phyloP scores from a whole-genome alignment of 2,113 vertebrate genomes.

The Sinocyclocheilus anshuiensis region DNA sequence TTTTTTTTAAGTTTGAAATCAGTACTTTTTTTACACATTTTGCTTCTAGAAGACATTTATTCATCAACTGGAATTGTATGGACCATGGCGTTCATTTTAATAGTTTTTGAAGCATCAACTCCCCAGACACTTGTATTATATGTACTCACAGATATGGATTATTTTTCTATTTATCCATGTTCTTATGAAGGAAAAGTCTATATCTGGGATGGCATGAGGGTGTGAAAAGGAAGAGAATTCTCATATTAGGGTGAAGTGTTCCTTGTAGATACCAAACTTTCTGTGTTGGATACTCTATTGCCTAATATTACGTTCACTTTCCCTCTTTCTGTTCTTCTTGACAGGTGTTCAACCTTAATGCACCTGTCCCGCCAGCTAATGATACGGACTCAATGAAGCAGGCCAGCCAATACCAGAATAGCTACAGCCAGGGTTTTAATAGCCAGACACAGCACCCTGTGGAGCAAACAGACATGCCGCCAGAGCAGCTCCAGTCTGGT shows the following conservation, averaged over 20 bases:
- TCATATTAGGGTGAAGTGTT: background rate
- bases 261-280: background rate
- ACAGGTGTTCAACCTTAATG: slow-evolving; percentile 98
- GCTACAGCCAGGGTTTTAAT: slow-evolving; percentile 91
- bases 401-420: slow-evolving; percentile 90
- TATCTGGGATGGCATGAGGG: no score
- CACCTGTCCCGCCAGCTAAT: slow-evolving; percentile 93
- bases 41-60: no score
- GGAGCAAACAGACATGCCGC: slow-evolving; percentile 91
- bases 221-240: background rate
- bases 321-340: slow-evolving; percentile 9
- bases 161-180: no score
- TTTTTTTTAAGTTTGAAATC: no score
- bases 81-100: no score
- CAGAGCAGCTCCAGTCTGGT: slow-evolving; percentile 95
- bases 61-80: no score
- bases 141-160: no score
- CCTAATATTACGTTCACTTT: background rate
- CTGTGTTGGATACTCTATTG: background rate
- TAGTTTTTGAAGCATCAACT: no score
- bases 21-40: no score
- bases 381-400: slow-evolving; percentile 92
- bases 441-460: slow-evolving; percentile 85
- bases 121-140: no score
- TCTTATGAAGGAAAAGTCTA: no score